A percentile compares a stretch with the other conserved stretches of the same genome.
Conservation (phyloP, 2,888 invertebrate genomes). For the Tanypteryx hageni region DNA sequence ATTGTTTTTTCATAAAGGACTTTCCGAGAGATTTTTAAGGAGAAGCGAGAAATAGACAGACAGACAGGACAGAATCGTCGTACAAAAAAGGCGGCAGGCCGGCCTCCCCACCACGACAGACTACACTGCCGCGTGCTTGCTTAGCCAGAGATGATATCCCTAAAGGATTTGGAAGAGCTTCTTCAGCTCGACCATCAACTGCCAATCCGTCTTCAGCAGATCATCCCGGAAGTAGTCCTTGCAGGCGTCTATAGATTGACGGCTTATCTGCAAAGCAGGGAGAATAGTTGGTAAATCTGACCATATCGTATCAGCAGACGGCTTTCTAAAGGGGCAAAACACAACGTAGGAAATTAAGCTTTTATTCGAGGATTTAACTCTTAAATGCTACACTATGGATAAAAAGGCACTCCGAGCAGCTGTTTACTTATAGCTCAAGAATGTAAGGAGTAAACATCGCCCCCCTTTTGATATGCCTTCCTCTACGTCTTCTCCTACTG, state of each 20-base stretch:
- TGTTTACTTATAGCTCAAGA: too few relatives aligned
- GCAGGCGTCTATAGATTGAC: conserved; percentile 99
- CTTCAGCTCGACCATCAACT: conserved; percentile 98
- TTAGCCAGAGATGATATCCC: conserved; percentile 68
- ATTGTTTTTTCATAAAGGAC: background rate
- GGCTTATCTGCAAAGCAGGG: conserved; percentile 87
- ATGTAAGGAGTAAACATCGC: too few relatives aligned
- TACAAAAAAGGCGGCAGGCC: background rate
- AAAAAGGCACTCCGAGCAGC: too few relatives aligned
- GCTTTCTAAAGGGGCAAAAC: background rate
- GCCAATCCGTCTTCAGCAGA: conserved; percentile 97
- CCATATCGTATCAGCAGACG: conserved; percentile 54
- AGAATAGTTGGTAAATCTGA: conserved; percentile 65
- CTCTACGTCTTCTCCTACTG: too few relatives aligned
- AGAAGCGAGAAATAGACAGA: background rate
- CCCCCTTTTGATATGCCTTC: too few relatives aligned
- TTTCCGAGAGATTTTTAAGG: background rate
- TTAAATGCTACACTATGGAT: too few relatives aligned
- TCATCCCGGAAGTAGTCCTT: conserved; percentile 99
- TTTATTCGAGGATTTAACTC: too few relatives aligned
- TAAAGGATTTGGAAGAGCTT: conserved; percentile 97
- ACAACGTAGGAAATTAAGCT: background rate
- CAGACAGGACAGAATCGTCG: background rate
- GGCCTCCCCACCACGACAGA: background rate
- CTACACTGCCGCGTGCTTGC: background rate